Base-by-base conservation (phyloP, 1,140 invertebrate genomes). In the Platyscapa corneri region DNA sequence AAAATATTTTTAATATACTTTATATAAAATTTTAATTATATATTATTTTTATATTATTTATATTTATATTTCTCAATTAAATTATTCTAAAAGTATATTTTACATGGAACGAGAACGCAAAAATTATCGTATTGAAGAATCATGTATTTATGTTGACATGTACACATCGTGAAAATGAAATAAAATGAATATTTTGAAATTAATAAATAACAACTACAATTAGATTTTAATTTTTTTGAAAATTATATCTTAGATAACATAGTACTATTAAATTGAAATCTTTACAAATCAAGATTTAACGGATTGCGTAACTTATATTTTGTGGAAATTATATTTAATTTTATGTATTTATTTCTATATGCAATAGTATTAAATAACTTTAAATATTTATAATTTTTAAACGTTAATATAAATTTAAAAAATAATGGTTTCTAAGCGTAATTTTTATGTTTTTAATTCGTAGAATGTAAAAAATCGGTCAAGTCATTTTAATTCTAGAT, bases 81-180 rank as follows among this genome's bases (percentile, higher is more conserved):
- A 74, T 74, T 16, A 8, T 39, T 30, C n/a, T 23, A 56, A 39
- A 27, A n/a, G 10, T 10, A 60, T 74, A 39, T 49, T 39, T 60
- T 34, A 72, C 49, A 82, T 75, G 12, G 23, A 67, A 49, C 18
- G 16, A 56, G n/a, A 18, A 56, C 46, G 23, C 34, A 74, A 72
- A 5, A 74, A 39, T 74, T 56, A n/a, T 16, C 7, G 39, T n/a
- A 32, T 27, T n/a, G 42, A 74, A 56, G 74, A 72, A 82, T 46
- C n/a, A 60, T 23, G 53, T 74, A 82, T 82, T 82, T 82, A 82
- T 32, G 46, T 76, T 49, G n/a, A 75, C 49, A 49, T 49, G 39
- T 75, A 30, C n/a, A 75, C 12, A 5, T 42, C n/a, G 10, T 5
- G 42, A 74, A 27, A 74, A 27, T 37, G 42, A 42, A 6, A 74